Conservation (phyloP, 2,797 vertebrate species). For the Sorex maritimensis region DNA sequence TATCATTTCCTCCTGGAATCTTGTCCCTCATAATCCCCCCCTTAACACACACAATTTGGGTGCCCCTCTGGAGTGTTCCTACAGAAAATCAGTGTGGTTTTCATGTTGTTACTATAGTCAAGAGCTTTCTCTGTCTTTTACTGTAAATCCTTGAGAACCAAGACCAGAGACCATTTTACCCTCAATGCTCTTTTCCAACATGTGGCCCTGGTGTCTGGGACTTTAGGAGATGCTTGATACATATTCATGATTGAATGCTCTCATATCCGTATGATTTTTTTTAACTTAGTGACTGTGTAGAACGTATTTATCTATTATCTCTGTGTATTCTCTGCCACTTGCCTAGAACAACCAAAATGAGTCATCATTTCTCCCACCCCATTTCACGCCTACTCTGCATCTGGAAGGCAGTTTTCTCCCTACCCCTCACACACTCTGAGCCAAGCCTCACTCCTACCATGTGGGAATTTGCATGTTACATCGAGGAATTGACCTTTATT, state of each 20-base stretch:
- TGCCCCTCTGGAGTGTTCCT: neutral
- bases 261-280: conserved; percentile 8
- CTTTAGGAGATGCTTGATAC: neutral
- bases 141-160: neutral
- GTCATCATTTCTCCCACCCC: conserved; percentile 33
- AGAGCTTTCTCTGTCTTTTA: neutral
- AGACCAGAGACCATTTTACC: too few species aligned
- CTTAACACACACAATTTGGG: rapidly evolving
- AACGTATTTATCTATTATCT: neutral
- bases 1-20: conserved; percentile 10
- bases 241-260: conserved; percentile 21
- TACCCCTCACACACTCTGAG: neutral
- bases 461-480: neutral
- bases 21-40: neutral
- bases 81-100: neutral
- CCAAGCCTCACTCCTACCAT: neutral
- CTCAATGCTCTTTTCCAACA: neutral
- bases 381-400: neutral
- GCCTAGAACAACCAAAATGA: conserved; percentile 35
- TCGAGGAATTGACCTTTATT: neutral
- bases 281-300: neutral
- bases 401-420: neutral
- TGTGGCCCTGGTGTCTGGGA: neutral
- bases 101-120: neutral
- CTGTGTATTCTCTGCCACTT: conserved; percentile 28